These are phyloP conservation scores for Dasysyrphus tricinctus DNA, from an alignment of 2,888 invertebrate genomes.

Conservation along the genomic window DNA sequence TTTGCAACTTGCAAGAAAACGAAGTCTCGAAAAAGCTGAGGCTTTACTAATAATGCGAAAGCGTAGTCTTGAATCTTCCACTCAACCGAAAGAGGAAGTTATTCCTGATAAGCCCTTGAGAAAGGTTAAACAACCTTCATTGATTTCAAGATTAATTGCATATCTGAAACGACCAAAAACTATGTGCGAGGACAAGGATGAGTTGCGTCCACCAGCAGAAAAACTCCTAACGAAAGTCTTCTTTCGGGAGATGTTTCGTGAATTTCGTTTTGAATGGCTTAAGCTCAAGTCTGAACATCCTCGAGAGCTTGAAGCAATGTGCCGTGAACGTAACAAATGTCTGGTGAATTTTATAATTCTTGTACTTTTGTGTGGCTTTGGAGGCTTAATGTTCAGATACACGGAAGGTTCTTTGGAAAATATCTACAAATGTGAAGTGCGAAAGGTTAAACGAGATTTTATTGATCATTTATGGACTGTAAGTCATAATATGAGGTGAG, in stretches of 20 bases:
- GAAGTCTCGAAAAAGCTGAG: conserved; percentile 18
- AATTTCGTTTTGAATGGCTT: conserved; percentile 85
- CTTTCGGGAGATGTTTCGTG: conserved; percentile 83
- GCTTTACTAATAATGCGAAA: conserved; percentile 31
- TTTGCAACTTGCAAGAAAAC: neutral
- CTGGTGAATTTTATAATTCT: conserved; percentile 88
- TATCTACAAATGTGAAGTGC: conserved; percentile 94
- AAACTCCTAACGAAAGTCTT: conserved; percentile 79
- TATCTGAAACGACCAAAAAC: conserved; percentile 39
- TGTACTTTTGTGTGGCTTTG: conserved; percentile 90
- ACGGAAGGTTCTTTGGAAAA: conserved; percentile 94
- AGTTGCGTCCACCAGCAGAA: conserved; percentile 46
- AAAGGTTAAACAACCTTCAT: neutral
- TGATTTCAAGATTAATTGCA: conserved; percentile 44
- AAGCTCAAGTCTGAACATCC: conserved; percentile 86
- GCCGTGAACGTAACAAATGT: conserved; percentile 87
- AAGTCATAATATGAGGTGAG: conserved; percentile 89
- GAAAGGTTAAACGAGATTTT: conserved; percentile 93
- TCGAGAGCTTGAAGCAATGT: conserved; percentile 85
- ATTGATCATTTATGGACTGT: conserved; percentile 92
- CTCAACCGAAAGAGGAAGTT: neutral
- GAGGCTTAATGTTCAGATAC: conserved; percentile 91
- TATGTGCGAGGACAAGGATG: neutral
- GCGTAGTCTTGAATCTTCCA: conserved; percentile 28
- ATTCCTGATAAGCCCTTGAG: neutral